Evolutionary conservation across 2,113 vertebrate species (phyloP).

Genomic region (Delphinus delphis): DNA sequence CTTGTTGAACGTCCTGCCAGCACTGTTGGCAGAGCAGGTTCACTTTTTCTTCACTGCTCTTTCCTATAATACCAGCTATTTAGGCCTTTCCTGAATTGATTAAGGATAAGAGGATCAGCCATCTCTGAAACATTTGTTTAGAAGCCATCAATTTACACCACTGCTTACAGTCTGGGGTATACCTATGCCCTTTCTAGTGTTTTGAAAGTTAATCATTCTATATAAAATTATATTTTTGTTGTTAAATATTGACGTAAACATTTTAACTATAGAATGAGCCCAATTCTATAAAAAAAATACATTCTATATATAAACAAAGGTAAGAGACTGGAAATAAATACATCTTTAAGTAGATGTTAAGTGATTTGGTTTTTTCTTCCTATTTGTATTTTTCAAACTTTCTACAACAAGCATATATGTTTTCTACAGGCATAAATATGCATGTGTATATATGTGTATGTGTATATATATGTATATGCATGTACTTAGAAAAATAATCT

Average conservation of each 20-base stretch:
- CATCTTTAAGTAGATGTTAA: background rate
- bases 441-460: background rate
- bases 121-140: background rate
- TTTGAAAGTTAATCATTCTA: slow-evolving; percentile 10
- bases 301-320: background rate
- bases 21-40: background rate
- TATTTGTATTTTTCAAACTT: background rate
- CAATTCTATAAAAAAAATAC: background rate
- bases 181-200: background rate
- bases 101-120: background rate
- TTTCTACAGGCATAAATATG: background rate
- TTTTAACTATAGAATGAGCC: slow-evolving; percentile 37
- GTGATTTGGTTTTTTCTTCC: background rate
- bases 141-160: background rate
- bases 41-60: background rate
- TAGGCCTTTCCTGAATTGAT: background rate
- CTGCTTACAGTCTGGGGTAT: background rate
- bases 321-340: background rate
- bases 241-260: slow-evolving; percentile 7
- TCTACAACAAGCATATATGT: background rate
- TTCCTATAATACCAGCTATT: background rate
- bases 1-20: background rate
- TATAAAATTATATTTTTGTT: slow-evolving; percentile 4
- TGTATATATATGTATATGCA: background rate
- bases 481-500: background rate